These are phyloP conservation scores for Pandion haliaetus DNA, from an alignment of 2,113 vertebrate species.

Conservation along the genomic window DNA sequence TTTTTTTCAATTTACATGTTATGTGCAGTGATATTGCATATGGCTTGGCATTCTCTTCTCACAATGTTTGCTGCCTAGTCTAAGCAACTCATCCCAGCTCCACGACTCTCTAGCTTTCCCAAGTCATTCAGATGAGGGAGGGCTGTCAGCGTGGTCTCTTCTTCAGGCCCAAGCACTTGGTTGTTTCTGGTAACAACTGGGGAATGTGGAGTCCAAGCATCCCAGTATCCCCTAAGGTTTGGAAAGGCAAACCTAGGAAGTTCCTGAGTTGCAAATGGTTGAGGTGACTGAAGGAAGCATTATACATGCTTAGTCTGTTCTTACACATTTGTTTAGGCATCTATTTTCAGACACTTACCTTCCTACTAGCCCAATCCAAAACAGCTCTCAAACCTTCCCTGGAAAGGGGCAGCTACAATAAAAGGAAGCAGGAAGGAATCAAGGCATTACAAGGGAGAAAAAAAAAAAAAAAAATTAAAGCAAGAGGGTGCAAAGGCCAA, in stretches of 20 bases:
- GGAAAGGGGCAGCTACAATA: background rate
- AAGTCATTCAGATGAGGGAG: no score
- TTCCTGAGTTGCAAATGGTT: background rate
- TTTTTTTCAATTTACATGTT: background rate
- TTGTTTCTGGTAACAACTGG: accelerated
- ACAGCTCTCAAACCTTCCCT: background rate
- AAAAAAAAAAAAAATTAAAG: background rate
- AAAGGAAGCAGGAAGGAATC: background rate
- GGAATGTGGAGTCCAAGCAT: background rate
- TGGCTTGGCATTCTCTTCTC: background rate
- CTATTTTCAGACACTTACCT: background rate
- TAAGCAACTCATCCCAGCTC: background rate
- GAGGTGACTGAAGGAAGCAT: background rate
- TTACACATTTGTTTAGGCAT: background rate
- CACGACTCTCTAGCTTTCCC: background rate
- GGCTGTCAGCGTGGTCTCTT: background rate
- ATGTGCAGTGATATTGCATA: background rate
- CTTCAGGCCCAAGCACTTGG: background rate
- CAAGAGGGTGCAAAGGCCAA: background rate
- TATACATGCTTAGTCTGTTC: background rate
- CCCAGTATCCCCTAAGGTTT: background rate
- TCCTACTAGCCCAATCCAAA: background rate
- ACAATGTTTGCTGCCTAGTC: background rate
- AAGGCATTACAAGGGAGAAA: background rate
- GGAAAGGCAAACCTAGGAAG: background rate